phyloP scores from a whole-genome alignment of 2,113 vertebrate genomes.

The Bothrops jararaca region DNA sequence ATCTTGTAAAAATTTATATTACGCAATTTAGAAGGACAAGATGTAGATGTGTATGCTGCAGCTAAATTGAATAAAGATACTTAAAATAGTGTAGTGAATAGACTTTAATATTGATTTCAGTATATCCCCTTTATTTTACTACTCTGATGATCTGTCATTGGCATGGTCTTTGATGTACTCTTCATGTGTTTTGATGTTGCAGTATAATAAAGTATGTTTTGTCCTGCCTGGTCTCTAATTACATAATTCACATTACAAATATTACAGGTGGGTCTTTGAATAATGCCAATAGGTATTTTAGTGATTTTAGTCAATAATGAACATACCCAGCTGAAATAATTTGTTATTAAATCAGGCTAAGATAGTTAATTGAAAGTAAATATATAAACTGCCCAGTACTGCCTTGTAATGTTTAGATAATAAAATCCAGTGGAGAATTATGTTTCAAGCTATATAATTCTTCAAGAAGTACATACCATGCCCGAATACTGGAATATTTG shows the following conservation, averaged over 20 bases:
- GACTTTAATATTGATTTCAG: constrained; percentile 64
- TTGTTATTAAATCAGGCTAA: not conserved
- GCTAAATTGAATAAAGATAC: constrained; percentile 65
- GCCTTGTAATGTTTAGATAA: not conserved
- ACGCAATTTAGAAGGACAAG: constrained; percentile 43
- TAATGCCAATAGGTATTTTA: not conserved
- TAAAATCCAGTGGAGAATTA: not conserved
- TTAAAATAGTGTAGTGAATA: constrained; percentile 63
- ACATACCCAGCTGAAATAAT: not conserved
- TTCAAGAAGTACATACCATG: not conserved
- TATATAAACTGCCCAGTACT: not conserved
- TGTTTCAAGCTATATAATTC: not conserved
- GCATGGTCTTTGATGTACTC: constrained; percentile 72
- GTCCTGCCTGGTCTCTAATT: constrained; percentile 60
- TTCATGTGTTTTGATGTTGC: constrained; percentile 72
- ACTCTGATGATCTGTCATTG: constrained; percentile 54
- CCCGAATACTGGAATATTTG: not conserved
- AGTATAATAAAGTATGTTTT: constrained; percentile 78
- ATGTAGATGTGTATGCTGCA: constrained; percentile 62
- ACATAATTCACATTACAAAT: not conserved
- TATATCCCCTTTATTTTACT: constrained; percentile 62
- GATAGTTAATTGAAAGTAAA: not conserved
- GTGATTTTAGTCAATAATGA: not conserved
- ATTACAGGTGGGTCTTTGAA: not conserved
- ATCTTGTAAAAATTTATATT: constrained; percentile 54